Conservation (phyloP, 2,888 invertebrate genomes). For the Tipula vernalis region DNA sequence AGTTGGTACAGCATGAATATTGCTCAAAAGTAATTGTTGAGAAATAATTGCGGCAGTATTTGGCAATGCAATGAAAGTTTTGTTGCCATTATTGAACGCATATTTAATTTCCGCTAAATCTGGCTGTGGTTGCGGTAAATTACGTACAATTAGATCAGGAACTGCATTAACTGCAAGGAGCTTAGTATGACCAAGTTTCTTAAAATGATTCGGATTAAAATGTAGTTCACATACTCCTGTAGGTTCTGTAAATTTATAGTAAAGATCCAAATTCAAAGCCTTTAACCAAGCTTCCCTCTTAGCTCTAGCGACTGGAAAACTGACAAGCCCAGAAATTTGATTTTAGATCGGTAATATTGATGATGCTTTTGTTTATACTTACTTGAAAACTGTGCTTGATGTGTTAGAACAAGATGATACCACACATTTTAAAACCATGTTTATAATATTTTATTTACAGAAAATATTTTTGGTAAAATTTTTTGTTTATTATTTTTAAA, state of each 20-base stretch:
- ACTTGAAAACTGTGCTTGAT: not conserved
- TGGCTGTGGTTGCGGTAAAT: not conserved
- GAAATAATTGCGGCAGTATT: not conserved
- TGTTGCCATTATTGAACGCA: too few relatives aligned
- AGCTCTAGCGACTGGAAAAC: not conserved
- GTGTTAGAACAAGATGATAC: not conserved
- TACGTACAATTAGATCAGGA: not conserved
- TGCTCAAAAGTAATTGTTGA: not conserved
- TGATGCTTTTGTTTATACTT: not conserved
- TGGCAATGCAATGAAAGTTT: not conserved
- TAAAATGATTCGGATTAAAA: not conserved
- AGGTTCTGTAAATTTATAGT: not conserved
- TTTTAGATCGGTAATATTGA: too few relatives aligned
- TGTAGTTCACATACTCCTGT: not conserved
- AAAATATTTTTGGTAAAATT: too few relatives aligned
- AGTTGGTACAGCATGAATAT: not conserved
- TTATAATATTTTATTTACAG: not conserved
- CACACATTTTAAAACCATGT: not conserved
- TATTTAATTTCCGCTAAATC: too few relatives aligned
- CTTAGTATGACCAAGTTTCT: not conserved
- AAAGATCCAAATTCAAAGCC: not conserved
- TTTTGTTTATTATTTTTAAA: too few relatives aligned
- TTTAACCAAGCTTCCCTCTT: not conserved
- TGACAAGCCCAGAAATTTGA: not conserved
- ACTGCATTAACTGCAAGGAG: not conserved